phyloP scores from a whole-genome alignment of 2,888 invertebrate species.

The Caradrina kadenii region DNA sequence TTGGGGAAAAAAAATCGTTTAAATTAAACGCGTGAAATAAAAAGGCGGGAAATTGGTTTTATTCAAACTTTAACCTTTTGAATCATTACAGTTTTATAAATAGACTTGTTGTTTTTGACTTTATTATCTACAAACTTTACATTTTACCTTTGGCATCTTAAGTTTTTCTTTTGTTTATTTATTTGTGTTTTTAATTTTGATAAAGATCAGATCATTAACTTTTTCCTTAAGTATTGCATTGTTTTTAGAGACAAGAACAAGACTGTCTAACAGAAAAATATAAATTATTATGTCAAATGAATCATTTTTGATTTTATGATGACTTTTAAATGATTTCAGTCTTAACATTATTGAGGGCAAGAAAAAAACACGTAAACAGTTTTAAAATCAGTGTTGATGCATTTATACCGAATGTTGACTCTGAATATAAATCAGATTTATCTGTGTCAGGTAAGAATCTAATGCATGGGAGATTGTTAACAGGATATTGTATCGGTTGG shows the following conservation, averaged over 20 bases:
- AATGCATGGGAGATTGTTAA: conserved; percentile 51
- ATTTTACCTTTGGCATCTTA: conserved; percentile 41
- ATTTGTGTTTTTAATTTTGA: background rate
- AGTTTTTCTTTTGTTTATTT: conserved; percentile 42
- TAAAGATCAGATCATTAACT: background rate
- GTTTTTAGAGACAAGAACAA: background rate
- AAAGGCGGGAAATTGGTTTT: conserved; percentile 21
- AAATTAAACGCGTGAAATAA: conserved; percentile 13
- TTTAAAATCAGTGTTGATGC: conserved; percentile 16
- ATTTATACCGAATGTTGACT: conserved; percentile 48
- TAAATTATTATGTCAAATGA: background rate
- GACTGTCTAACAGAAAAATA: background rate
- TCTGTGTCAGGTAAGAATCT: conserved; percentile 67
- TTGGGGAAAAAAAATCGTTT: conserved; percentile 5
- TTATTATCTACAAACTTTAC: conserved; percentile 17
- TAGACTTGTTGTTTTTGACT: conserved; percentile 34
- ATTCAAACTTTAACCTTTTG: conserved; percentile 43
- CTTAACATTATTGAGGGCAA: conserved; percentile 13
- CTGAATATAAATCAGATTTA: conserved; percentile 66
- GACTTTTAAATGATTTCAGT: conserved; percentile 26
- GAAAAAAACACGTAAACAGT: conserved; percentile 34
- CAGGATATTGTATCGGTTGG: conserved; percentile 19
- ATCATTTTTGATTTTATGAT: conserved; percentile 12
- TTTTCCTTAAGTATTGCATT: background rate
- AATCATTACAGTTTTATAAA: conserved; percentile 33